Evolutionary conservation across 2,888 invertebrate genomes (phyloP).

Genomic region (Drosophila dives): DNA sequence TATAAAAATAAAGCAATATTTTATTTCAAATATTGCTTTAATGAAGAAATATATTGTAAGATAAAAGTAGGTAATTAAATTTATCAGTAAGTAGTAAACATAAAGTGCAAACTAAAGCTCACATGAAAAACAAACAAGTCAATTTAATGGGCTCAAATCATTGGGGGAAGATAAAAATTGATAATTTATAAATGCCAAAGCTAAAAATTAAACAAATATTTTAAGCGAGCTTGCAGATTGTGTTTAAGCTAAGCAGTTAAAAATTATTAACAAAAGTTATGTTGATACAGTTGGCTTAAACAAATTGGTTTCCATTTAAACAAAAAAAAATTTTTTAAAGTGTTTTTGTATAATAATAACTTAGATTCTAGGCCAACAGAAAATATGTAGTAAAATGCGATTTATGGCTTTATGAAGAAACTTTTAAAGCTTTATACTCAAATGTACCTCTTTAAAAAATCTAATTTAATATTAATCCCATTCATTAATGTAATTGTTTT

Average conservation of each 20-base stretch:
- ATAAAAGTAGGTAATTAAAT: neutral
- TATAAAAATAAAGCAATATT: neutral
- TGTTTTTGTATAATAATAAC: neutral
- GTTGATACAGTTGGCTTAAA: too few species aligned
- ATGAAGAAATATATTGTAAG: fast-evolving
- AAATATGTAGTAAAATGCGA: neutral
- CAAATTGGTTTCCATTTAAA: too few species aligned
- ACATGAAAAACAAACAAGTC: too few species aligned
- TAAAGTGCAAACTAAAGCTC: neutral
- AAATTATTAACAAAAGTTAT: too few species aligned
- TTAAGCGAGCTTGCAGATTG: neutral
- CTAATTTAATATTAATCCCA: neutral
- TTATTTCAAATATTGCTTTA: neutral
- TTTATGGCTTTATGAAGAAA: neutral
- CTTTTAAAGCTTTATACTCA: neutral
- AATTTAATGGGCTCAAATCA: neutral
- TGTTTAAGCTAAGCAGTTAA: too few species aligned
- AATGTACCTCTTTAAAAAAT: neutral
- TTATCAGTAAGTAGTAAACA: neutral
- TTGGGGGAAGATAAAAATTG: neutral
- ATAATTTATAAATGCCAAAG: neutral
- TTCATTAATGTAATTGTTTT: too few species aligned
- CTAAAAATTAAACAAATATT: neutral
- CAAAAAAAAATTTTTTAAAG: too few species aligned
- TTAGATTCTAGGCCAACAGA: neutral